These are phyloP conservation scores for Eristalinus aeneus DNA, from an alignment of 2,888 invertebrate genomes.

Conservation along the genomic window DNA sequence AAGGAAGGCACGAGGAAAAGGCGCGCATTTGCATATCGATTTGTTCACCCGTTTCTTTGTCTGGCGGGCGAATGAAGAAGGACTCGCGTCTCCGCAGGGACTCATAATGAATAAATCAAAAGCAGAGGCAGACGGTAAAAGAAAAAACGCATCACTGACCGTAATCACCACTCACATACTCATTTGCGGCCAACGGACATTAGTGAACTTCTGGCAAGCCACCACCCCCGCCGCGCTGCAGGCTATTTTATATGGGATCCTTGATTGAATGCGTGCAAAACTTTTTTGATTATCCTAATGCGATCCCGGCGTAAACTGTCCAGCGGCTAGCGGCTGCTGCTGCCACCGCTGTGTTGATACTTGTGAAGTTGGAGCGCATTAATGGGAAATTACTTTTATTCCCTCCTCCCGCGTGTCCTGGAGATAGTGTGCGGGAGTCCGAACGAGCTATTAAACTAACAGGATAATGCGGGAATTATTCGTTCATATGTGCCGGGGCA, in stretches of 20 bases:
- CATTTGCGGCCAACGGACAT: slow-evolving; percentile 4
- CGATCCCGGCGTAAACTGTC: slow-evolving; percentile 42
- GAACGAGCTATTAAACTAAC: slow-evolving; percentile 37
- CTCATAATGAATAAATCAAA: background rate
- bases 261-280: slow-evolving; percentile 60
- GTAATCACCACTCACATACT: slow-evolving; percentile 29
- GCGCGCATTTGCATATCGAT: background rate
- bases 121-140: background rate
- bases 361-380: slow-evolving; percentile 32
- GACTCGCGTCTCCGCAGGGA: background rate
- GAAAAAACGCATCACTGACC: slow-evolving; percentile 4
- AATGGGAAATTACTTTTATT: slow-evolving; percentile 51
- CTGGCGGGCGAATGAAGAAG: background rate
- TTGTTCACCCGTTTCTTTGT: background rate
- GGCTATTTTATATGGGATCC: slow-evolving; percentile 27
- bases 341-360: background rate
- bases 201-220: slow-evolving; percentile 9
- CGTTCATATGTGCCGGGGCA: background rate
- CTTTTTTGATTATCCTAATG: slow-evolving; percentile 69
- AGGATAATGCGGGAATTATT: slow-evolving; percentile 40
- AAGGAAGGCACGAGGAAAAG: background rate
- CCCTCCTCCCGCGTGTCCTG: background rate
- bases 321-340: background rate
- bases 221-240: background rate
- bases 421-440: background rate